Conservation (phyloP, 1,140 invertebrate genomes). For the Apis dorsata region DNA sequence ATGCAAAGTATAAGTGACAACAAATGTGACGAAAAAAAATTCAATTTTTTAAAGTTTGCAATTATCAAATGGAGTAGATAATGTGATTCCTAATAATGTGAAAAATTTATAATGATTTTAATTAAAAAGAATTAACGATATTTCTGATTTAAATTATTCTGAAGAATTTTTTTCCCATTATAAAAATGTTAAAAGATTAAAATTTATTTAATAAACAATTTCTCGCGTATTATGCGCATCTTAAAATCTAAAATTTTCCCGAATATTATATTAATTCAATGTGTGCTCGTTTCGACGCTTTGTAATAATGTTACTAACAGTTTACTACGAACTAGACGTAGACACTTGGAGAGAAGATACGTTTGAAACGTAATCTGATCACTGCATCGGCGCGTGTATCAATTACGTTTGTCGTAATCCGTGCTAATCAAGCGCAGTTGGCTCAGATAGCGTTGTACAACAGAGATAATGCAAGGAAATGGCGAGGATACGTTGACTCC, state of each 20-base stretch:
- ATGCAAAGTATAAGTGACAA: neutral
- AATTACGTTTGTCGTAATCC: conserved; percentile 37
- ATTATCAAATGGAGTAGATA: no score
- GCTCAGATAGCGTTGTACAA: conserved; percentile 16
- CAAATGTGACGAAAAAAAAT: neutral
- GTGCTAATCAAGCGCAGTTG: conserved; percentile 32
- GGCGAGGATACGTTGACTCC: conserved; percentile 14
- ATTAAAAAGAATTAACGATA: no score
- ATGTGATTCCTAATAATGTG: no score
- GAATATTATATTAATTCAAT: neutral
- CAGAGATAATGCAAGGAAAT: conserved; percentile 34
- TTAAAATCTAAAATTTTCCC: no score
- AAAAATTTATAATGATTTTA: no score
- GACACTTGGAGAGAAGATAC: conserved; percentile 2
- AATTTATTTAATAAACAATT: no score
- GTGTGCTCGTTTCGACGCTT: neutral
- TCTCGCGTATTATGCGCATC: no score
- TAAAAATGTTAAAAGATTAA: no score
- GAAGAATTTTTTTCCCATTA: no score
- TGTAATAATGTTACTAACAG: neutral
- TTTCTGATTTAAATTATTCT: no score
- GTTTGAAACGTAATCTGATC: conserved; percentile 25
- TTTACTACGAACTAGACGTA: neutral
- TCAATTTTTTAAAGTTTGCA: no score
- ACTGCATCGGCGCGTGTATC: conserved; percentile 19